phyloP scores from a whole-genome alignment of 2,888 invertebrate species.

The Strigamia crassipes region DNA sequence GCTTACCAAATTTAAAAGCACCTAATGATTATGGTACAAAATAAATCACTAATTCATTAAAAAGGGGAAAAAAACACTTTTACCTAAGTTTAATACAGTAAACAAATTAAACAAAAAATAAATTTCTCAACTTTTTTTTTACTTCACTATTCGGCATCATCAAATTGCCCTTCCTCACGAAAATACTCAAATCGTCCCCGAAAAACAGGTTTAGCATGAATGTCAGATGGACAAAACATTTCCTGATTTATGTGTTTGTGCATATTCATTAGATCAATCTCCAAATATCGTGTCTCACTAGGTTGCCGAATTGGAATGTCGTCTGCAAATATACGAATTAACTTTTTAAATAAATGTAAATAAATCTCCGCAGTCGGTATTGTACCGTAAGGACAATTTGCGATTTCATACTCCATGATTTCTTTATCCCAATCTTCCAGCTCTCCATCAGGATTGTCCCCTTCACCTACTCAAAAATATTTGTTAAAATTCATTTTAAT shows the following conservation, averaged over 20 bases:
- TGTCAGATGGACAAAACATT: constrained; percentile 37
- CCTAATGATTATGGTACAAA: too few relatives aligned
- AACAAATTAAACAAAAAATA: neutral
- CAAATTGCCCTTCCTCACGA: constrained; percentile 36
- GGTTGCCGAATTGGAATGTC: neutral
- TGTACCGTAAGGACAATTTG: constrained; percentile 22
- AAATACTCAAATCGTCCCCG: neutral
- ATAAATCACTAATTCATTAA: too few relatives aligned
- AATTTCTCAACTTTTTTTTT: neutral
- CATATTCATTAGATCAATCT: constrained; percentile 43
- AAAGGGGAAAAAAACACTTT: too few relatives aligned
- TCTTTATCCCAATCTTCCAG: neutral
- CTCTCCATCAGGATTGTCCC: neutral
- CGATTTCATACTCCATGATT: neutral
- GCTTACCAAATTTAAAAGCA: too few relatives aligned
- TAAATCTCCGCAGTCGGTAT: neutral
- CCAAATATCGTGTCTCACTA: neutral
- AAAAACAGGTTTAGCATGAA: constrained; percentile 20
- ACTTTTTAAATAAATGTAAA: neutral
- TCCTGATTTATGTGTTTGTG: neutral
- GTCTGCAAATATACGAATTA: neutral
- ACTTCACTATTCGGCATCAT: constrained; percentile 36
- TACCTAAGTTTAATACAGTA: neutral
- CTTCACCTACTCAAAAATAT: neutral
- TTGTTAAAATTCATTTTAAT: neutral